A percentile compares a stretch with the other conserved stretches of the same genome.
Evolutionary conservation across 2,113 vertebrate genomes (phyloP).

Genomic region (Podarcis muralis): DNA sequence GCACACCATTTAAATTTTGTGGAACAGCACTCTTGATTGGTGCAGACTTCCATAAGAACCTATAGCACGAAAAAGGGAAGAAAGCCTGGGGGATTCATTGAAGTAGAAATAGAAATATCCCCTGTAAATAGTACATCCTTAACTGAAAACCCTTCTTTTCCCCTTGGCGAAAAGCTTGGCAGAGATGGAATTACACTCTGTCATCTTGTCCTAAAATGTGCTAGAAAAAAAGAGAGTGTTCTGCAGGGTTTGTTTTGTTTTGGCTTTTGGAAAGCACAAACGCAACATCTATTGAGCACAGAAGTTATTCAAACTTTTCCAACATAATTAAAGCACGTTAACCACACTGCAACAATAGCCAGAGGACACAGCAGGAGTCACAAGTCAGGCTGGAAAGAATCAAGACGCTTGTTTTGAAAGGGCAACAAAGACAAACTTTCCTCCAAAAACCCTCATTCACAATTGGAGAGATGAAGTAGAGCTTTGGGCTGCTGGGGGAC

Average conservation of each 20-base stretch:
- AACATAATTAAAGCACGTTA: conserved; percentile 22
- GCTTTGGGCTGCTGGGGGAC: not conserved
- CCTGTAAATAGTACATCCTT: not conserved
- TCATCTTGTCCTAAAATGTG: not conserved
- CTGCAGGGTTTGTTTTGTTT: not conserved
- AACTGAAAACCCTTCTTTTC: not conserved
- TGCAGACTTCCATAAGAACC: not conserved
- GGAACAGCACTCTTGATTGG: not conserved
- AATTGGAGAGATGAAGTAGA: not conserved
- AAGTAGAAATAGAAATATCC: not conserved
- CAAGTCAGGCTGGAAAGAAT: conserved; percentile 17
- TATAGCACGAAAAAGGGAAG: not conserved
- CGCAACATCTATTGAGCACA: conserved; percentile 17
- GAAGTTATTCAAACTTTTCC: conserved; percentile 31
- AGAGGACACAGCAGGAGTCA: conserved; percentile 16
- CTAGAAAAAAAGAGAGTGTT: not conserved
- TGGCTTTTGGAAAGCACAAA: not conserved
- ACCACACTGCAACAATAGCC: conserved; percentile 12
- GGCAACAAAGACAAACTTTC: conserved; percentile 11
- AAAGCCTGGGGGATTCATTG: not conserved
- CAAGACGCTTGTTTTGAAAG: conserved; percentile 10
- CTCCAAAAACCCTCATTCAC: not conserved
- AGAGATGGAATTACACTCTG: not conserved
- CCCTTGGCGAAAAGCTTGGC: not conserved
- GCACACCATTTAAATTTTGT: not conserved